These are phyloP conservation scores for Altica lythri DNA, from an alignment of 2,888 invertebrate species.

Conservation along the genomic window DNA sequence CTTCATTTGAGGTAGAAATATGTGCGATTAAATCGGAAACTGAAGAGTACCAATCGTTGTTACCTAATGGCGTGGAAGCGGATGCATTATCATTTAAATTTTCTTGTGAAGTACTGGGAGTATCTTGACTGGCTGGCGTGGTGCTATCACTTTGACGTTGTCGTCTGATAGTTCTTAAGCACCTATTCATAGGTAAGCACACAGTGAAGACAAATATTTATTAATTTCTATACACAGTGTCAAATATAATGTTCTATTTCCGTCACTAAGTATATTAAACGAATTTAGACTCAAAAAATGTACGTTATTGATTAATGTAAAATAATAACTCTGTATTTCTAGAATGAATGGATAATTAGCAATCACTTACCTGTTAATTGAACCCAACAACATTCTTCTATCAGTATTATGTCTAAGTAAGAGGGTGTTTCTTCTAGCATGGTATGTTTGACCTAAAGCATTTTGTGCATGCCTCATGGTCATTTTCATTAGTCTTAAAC, in stretches of 20 bases:
- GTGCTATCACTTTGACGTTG: conserved; percentile 19
- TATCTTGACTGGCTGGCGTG: conserved; percentile 8
- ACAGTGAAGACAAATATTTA: no score
- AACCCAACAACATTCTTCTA: conserved; percentile 44
- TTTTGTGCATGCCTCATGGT: conserved; percentile 50
- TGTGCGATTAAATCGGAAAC: conserved; percentile 25
- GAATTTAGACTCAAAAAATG: no score
- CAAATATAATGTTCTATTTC: no score
- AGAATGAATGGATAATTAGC: no score
- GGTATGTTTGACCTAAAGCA: conserved; percentile 50
- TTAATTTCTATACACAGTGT: no score
- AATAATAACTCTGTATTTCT: no score
- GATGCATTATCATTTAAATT: background rate
- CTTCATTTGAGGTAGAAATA: conserved; percentile 26
- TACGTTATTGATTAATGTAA: no score
- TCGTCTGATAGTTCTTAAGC: conserved; percentile 39
- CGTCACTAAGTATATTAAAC: no score
- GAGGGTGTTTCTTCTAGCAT: conserved; percentile 49
- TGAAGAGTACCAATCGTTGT: conserved; percentile 24
- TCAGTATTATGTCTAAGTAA: conserved; percentile 43
- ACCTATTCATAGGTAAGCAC: no score
- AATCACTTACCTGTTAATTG: conserved; percentile 40
- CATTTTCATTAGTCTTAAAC: conserved; percentile 49
- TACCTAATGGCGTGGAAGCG: conserved; percentile 2
- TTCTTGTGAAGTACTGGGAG: background rate